Conservation (phyloP, 1,140 invertebrate genomes). For the Lordiphosa mommai region DNA sequence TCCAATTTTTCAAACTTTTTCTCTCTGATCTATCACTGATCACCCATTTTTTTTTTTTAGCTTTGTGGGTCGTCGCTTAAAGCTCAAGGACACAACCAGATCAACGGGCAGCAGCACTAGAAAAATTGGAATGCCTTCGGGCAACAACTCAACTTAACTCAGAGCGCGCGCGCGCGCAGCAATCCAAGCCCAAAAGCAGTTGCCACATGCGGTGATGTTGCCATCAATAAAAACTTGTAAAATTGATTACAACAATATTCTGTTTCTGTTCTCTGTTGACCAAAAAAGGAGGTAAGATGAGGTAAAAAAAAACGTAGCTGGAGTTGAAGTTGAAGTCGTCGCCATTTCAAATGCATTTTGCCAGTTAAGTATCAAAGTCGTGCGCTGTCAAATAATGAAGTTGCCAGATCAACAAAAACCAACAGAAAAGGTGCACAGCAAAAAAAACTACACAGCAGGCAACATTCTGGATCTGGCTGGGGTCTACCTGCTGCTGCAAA, state of each 20-base stretch:
- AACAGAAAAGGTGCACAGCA: conserved; percentile 35
- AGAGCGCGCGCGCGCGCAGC: not conserved
- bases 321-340: conserved; percentile 24
- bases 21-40: too few species aligned
- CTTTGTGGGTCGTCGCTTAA: too few species aligned
- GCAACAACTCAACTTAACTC: conserved; percentile 2
- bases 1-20: too few species aligned
- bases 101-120: too few species aligned
- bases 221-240: conserved; percentile 70
- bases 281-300: not conserved
- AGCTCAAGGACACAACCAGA: too few species aligned
- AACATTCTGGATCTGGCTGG: conserved; percentile 10
- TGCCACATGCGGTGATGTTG: conserved; percentile 55
- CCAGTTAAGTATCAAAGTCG: conserved; percentile 62
- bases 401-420: conserved; percentile 75
- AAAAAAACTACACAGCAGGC: conserved; percentile 31
- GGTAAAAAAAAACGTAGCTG: conserved; percentile 19
- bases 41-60: too few species aligned
- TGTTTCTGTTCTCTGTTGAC: conserved; percentile 9
- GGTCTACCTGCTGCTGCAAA: conserved; percentile 63
- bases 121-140: not conserved
- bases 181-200: conserved; percentile 31
- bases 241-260: conserved; percentile 68
- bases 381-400: conserved; percentile 76
- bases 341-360: conserved; percentile 46